Conservation (phyloP, 2,797 vertebrate species). For the Enteromius trimaculatus region DNA sequence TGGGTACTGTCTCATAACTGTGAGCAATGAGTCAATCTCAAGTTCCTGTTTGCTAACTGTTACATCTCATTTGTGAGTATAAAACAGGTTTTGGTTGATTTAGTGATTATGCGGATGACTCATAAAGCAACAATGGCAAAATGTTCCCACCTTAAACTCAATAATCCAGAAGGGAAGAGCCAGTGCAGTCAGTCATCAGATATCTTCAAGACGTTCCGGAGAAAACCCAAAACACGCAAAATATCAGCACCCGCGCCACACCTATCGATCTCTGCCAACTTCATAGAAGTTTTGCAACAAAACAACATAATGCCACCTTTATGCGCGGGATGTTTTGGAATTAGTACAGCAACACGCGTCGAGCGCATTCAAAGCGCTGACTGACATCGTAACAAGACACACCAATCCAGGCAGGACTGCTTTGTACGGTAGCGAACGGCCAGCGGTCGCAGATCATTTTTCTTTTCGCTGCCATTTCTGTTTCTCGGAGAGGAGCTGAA, state of each 20-base stretch:
- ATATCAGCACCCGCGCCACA: conserved; percentile 21
- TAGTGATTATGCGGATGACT: conserved; percentile 76
- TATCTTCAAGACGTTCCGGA: conserved; percentile 20
- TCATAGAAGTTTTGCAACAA: conserved; percentile 38
- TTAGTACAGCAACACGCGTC: conserved; percentile 31
- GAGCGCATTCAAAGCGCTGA: conserved; percentile 13
- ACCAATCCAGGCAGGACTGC: not conserved
- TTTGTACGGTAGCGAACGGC: conserved; percentile 17
- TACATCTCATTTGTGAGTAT: conserved; percentile 76
- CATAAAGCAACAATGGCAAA: conserved; percentile 74
- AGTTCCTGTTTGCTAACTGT: conserved; percentile 78
- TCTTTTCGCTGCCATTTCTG: conserved; percentile 50
- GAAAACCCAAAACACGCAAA: conserved; percentile 60
- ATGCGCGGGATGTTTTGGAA: not conserved
- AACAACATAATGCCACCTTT: conserved; percentile 27
- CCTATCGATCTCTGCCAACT: conserved; percentile 23
- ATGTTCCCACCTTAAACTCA: conserved; percentile 71
- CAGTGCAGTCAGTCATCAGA: conserved; percentile 32
- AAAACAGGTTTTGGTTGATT: conserved; percentile 83
- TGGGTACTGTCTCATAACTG: conserved; percentile 74
- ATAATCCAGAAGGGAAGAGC: conserved; percentile 69
- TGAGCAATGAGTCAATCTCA: conserved; percentile 68
- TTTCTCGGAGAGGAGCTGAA: conserved; percentile 73
- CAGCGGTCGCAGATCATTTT: conserved; percentile 41
- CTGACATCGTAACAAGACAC: conserved; percentile 29